Conservation (phyloP, 1,140 invertebrate species). For the Caenorhabditis latens region DNA sequence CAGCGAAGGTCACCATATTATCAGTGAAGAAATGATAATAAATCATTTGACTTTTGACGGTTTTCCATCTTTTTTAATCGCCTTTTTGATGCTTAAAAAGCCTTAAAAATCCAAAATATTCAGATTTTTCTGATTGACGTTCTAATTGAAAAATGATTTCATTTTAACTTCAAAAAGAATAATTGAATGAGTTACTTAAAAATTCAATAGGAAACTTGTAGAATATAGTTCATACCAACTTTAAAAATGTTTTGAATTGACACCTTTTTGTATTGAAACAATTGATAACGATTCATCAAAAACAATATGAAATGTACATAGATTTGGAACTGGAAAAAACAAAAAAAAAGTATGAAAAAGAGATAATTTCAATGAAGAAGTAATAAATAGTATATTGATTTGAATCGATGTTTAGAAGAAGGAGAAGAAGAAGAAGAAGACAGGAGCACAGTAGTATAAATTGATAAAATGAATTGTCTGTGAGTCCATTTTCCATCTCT, state of each 20-base stretch:
- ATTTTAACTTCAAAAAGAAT: not conserved
- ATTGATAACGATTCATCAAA: not conserved
- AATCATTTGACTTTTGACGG: conserved; percentile 10
- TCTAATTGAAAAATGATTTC: not conserved
- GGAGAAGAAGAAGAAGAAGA: not conserved
- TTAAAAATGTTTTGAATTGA: not conserved
- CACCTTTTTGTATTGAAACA: not conserved
- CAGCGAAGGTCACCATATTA: not conserved
- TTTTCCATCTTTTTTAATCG: not conserved
- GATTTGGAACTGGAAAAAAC: too few relatives aligned
- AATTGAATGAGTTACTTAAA: too few relatives aligned
- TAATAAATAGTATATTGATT: too few relatives aligned
- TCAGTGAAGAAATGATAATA: conserved; percentile 5
- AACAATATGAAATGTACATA: not conserved
- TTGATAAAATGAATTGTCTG: conserved; percentile 9
- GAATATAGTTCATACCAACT: not conserved
- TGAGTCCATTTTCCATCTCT: conserved; percentile 19
- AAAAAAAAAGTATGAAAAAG: not conserved
- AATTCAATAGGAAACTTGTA: too few relatives aligned
- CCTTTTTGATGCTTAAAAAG: not conserved
- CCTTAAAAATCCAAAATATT: not conserved
- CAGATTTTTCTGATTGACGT: not conserved
- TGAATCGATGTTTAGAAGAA: too few relatives aligned
- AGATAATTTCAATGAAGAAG: too few relatives aligned
- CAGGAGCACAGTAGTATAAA: not conserved